Percentiles rank a stretch among this genome's conserved stretches.
phyloP scores from a whole-genome alignment of 2,888 invertebrate species.

The Tricholauxania praeusta region DNA sequence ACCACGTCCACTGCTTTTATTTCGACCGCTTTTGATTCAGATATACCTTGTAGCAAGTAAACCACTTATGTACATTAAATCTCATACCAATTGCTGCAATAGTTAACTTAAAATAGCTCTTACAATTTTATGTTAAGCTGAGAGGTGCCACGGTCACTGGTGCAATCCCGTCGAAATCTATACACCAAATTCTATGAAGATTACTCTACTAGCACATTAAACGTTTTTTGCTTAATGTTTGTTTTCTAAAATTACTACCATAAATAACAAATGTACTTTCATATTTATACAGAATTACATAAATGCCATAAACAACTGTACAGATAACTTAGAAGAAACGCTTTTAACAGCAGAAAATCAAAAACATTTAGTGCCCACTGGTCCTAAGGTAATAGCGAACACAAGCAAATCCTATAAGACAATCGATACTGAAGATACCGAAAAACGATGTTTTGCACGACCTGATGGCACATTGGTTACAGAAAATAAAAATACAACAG shows the following conservation, averaged over 20 bases:
- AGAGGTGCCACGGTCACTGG: no score
- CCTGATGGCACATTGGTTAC: conserved; percentile 88
- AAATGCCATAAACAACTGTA: conserved; percentile 76
- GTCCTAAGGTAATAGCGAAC: conserved; percentile 81
- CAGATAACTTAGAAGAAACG: conserved; percentile 79
- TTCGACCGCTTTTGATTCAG: no score
- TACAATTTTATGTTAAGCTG: no score
- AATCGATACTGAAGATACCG: conserved; percentile 87
- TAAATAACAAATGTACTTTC: background rate
- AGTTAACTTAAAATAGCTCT: no score
- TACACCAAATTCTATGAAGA: no score
- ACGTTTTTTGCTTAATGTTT: no score
- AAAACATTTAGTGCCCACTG: conserved; percentile 74
- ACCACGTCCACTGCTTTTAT: no score
- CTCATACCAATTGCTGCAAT: no score
- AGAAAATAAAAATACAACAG: conserved; percentile 84
- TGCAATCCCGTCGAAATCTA: no score
- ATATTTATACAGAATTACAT: conserved; percentile 75
- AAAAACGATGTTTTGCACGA: conserved; percentile 80
- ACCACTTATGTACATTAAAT: no score
- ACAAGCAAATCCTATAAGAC: conserved; percentile 82
- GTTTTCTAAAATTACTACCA: background rate
- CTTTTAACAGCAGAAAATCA: conserved; percentile 74
- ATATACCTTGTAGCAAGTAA: no score
- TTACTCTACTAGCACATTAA: no score